A percentile compares a stretch with the other conserved stretches of the same genome.
These are phyloP conservation scores for Thunnus albacares DNA, from an alignment of 2,797 vertebrate species.

Conservation along the genomic window DNA sequence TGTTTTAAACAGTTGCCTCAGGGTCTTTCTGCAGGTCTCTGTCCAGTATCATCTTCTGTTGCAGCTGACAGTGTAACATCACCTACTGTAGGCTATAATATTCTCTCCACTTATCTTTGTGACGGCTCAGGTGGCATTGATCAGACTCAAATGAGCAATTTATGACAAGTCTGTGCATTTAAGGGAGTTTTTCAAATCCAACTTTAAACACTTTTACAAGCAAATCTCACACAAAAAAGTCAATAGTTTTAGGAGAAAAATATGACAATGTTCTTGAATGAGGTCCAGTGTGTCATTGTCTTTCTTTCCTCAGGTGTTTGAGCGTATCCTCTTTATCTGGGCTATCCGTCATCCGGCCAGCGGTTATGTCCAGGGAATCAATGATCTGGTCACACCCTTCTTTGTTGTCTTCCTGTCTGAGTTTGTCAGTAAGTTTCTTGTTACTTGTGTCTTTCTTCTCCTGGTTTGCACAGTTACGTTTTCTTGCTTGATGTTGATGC, in stretches of 20 bases:
- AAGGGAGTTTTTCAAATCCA: no score
- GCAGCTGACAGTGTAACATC: no score
- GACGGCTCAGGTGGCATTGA: no score
- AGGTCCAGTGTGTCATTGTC: not conserved
- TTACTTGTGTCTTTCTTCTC: not conserved
- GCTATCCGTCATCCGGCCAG: conserved; percentile 99
- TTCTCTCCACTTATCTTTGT: no score
- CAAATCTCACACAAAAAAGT: no score
- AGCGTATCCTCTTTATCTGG: conserved; percentile 99
- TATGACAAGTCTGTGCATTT: no score
- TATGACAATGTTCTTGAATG: not conserved
- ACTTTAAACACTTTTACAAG: no score
- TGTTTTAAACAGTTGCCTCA: no score
- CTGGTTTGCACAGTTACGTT: not conserved
- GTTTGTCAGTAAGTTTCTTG: conserved; percentile 93
- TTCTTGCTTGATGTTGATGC: not conserved
- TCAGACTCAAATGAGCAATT: no score
- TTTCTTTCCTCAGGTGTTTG: conserved; percentile 91
- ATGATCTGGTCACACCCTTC: conserved; percentile 98
- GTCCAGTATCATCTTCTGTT: no score
- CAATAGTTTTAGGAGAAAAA: not conserved
- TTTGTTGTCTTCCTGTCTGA: conserved; percentile 99
- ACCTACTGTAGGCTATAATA: no score
- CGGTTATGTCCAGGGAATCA: conserved; percentile 99
- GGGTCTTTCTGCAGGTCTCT: no score